These are phyloP conservation scores for Perizoma flavofasciatum DNA, from an alignment of 2,888 invertebrate species.

Conservation along the genomic window DNA sequence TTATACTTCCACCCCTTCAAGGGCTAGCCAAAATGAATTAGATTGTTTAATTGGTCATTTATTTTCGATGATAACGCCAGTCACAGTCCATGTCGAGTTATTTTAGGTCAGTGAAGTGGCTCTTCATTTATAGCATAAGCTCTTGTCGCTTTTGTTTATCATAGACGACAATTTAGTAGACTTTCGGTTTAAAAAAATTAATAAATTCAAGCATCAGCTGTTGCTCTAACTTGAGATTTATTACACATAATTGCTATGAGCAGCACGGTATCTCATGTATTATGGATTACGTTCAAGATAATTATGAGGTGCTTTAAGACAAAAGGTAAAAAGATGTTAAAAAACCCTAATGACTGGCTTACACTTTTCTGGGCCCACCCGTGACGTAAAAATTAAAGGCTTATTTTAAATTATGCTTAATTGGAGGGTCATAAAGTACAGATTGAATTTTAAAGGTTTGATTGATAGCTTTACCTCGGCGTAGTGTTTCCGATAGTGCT, in stretches of 20 bases:
- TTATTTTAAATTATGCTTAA: slow-evolving; percentile 82
- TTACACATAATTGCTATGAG: slow-evolving; percentile 79
- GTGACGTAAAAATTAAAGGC: slow-evolving; percentile 79
- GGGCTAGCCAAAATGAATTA: slow-evolving; percentile 75
- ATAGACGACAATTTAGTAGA: slow-evolving; percentile 26
- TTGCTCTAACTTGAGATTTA: slow-evolving; percentile 78
- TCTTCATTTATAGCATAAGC: slow-evolving; percentile 51
- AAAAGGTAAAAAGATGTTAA: slow-evolving; percentile 69
- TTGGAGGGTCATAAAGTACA: slow-evolving; percentile 76
- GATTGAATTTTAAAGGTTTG: slow-evolving; percentile 79
- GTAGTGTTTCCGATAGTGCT: slow-evolving; percentile 53
- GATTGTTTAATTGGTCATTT: slow-evolving; percentile 83
- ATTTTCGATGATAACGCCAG: slow-evolving; percentile 75
- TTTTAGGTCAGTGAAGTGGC: slow-evolving; percentile 67
- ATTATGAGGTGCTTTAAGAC: slow-evolving; percentile 73
- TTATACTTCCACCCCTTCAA: slow-evolving; percentile 77
- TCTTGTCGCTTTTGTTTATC: slow-evolving; percentile 44
- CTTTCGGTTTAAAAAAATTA: slow-evolving; percentile 30
- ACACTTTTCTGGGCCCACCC: slow-evolving; percentile 77
- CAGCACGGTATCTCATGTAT: slow-evolving; percentile 72
- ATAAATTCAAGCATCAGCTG: slow-evolving; percentile 65
- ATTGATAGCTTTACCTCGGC: slow-evolving; percentile 71
- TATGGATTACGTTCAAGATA: slow-evolving; percentile 75
- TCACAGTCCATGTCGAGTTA: slow-evolving; percentile 55
- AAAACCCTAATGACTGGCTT: slow-evolving; percentile 77